Evolutionary conservation across 2,113 vertebrate species (phyloP).

Genomic region (Engraulis encrasicolus): DNA sequence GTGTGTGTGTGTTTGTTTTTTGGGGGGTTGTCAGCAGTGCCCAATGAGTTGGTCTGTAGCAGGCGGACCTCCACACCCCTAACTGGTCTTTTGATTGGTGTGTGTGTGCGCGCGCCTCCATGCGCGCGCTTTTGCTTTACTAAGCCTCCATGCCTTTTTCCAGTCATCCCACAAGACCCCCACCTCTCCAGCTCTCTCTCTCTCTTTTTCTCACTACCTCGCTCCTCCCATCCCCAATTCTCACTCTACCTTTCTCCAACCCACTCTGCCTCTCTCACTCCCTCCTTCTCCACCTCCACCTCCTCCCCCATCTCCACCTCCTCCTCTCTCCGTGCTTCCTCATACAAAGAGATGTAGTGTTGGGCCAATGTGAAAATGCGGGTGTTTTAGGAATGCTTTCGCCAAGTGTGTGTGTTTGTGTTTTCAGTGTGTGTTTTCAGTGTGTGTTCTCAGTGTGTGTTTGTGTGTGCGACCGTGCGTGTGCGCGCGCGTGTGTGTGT

Average conservation of each 20-base stretch:
- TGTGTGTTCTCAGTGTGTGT: constrained; percentile 4
- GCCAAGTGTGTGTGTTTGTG: constrained; percentile 58
- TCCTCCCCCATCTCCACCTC: too few relatives aligned
- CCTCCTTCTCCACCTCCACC: too few relatives aligned
- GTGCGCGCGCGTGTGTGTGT: neutral
- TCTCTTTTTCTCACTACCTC: constrained; percentile 61
- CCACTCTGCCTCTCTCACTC: too few relatives aligned
- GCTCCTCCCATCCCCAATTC: too few relatives aligned
- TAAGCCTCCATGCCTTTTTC: constrained; percentile 21
- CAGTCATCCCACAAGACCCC: constrained; percentile 7
- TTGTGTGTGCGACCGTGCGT: neutral
- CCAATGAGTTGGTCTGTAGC: neutral
- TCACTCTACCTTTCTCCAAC: too few relatives aligned
- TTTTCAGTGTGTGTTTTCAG: constrained; percentile 33
- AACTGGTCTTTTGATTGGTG: constrained; percentile 9
- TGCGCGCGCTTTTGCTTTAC: too few relatives aligned
- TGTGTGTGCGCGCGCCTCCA: too few relatives aligned
- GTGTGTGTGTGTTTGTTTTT: too few relatives aligned
- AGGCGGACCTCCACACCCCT: neutral
- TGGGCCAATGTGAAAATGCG: constrained; percentile 70
- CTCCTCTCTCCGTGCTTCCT: constrained; percentile 60
- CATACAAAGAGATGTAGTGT: constrained; percentile 77
- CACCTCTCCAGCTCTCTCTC: constrained; percentile 46
- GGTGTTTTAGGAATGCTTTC: constrained; percentile 62
- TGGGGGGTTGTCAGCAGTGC: too few relatives aligned